Base-by-base conservation (phyloP, 2,888 invertebrate species). In the Ochropacha duplaris region DNA sequence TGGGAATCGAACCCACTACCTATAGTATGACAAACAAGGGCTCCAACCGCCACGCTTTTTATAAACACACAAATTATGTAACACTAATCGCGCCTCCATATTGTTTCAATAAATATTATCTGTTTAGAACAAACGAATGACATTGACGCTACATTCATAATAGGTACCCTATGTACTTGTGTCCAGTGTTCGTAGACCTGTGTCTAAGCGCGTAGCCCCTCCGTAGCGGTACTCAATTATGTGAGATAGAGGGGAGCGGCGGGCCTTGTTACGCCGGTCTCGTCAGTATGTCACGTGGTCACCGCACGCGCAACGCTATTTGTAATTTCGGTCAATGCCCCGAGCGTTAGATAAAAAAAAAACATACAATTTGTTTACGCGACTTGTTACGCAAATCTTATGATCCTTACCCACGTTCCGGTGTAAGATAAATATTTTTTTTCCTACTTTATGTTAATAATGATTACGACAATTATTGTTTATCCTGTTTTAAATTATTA, bases 311-410 rank as follows among this genome's bases (percentile, higher is more conserved):
- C 90, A 88, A 84, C 84, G 74, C 81, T 87, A 87, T 90, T 88
- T 83, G 90, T 91, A 87, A 92, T 88, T 79, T 89, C 91, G 92
- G 92, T 92, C 92, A 92, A 91, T 92, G 92, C 92, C 88, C 91
- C 87, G 87, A 74, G 86, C 85, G 87, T 88, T 91, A 90, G 91
- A 90, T 91, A 88, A 91, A 91, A 87, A 44, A 50, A 52, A 88
- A 90, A 85, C 72, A 88, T 76, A 86, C 83, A 84, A 85, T 86
- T 87, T 91, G 88, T 88, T 89, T 90, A 90, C 88, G 86, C 79
- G 81, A 72, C 74, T 74, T 75, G 82, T 90, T 91, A 91, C 91
- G 91, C 90, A 90, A 90, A 88, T 72, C 76, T 62, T 68, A 72
- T 74, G 79, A 78, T 79, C 75, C 80, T 75, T 69, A n/a, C 62